phyloP scores from a whole-genome alignment of 2,888 invertebrate species.

The Zelleria hepariella region DNA sequence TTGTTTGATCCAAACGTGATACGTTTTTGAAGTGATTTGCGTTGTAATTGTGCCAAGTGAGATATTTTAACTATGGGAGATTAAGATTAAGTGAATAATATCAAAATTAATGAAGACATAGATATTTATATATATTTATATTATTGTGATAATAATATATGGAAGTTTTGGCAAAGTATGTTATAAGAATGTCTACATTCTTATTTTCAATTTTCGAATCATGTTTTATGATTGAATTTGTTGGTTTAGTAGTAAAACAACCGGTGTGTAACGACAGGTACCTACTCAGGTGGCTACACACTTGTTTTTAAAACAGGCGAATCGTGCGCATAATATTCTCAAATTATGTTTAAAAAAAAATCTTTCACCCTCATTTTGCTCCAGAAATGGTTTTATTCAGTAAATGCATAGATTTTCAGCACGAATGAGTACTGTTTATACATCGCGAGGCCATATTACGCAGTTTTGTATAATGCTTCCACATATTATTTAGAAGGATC shows the following conservation, averaged over 20 bases:
- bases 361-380: neutral
- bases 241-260: neutral
- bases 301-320: neutral
- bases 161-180: slow-evolving; percentile 64
- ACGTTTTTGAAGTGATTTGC: slow-evolving; percentile 57
- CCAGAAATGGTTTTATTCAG: neutral
- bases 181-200: slow-evolving; percentile 53
- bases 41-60: slow-evolving; percentile 70
- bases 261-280: neutral
- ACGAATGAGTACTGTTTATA: neutral
- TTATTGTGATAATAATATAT: slow-evolving; percentile 69
- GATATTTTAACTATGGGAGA: slow-evolving; percentile 62
- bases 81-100: slow-evolving; percentile 70
- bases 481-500: slow-evolving; percentile 53
- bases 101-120: slow-evolving; percentile 66
- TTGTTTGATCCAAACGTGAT: slow-evolving; percentile 42
- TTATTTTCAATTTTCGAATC: slow-evolving; percentile 36
- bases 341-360: neutral
- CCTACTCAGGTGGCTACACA: neutral
- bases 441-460: slow-evolving; percentile 5
- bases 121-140: slow-evolving; percentile 55
- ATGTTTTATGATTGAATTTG: slow-evolving; percentile 7
- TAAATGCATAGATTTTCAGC: neutral
- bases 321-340: neutral
- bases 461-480: slow-evolving; percentile 52